Conservation (phyloP, 2,888 invertebrate species). For the Phragmatobia fuliginosa region DNA sequence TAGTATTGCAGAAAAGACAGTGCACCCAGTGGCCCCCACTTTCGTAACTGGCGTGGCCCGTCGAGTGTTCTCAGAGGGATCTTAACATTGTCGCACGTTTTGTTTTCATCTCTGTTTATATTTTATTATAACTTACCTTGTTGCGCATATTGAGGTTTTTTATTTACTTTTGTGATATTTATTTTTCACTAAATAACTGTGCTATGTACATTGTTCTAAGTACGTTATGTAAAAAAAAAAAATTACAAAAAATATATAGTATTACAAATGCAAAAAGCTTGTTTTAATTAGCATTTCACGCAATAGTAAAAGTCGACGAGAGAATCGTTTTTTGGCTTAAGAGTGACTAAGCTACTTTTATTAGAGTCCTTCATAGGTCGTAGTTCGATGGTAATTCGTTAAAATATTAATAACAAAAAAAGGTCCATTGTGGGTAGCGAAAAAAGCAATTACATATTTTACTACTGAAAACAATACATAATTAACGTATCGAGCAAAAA, state of each 20-base stretch:
- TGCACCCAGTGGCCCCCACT: conserved; percentile 22
- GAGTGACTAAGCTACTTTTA: neutral
- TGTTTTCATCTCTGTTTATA: conserved; percentile 18
- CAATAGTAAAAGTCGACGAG: neutral
- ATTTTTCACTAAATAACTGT: neutral
- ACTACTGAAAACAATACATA: neutral
- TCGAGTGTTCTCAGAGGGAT: conserved; percentile 32
- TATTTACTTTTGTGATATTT: neutral
- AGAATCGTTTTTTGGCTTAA: neutral
- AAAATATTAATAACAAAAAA: neutral
- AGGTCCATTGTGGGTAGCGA: neutral
- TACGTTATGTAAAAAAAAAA: no score
- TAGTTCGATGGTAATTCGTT: neutral
- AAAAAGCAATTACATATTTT: neutral
- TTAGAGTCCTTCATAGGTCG: neutral
- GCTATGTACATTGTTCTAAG: no score
- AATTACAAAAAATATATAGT: no score
- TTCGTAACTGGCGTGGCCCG: conserved; percentile 16
- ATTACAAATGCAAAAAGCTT: neutral
- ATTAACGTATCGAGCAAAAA: neutral
- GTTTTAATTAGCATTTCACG: neutral
- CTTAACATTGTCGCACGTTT: conserved; percentile 27
- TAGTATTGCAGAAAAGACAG: conserved; percentile 32
- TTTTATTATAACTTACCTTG: conserved; percentile 3
- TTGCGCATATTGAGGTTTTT: neutral